Evolutionary conservation across 2,113 vertebrate genomes (phyloP), one percentile per base, ranked within the genome.

Genomic region (Porphyrio hochstetteri): DNA sequence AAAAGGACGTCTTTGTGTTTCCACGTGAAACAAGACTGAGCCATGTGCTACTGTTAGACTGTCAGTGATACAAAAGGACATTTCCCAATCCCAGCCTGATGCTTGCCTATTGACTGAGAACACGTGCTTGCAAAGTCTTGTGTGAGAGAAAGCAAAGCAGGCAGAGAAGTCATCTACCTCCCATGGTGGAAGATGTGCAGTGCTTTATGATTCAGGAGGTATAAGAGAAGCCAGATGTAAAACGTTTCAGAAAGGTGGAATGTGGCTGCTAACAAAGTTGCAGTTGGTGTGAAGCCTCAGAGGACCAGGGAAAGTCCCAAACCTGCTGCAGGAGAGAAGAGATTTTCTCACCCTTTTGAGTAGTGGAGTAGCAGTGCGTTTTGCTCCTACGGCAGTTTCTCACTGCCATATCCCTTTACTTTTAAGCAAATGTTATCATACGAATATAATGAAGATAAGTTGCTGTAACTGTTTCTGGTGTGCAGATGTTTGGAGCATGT

Each of bases 141-240:
- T n/a, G 18, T 48, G 40, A 72, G 67, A 46, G 50, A 36, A 56
- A 53, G 20, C 9, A 44, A 79, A 84, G 25, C 4, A 3, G 5
- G 24, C 61, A 27, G 35, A 59, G 53, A 33, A 75, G 42, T 4
- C 0, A 0, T 21, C 20, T 55, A 0, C 44, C 7, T 84, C 36
- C 68, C 36, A 33, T 74, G 52, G 19, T 59, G 46, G 20, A 46
- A 42, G 75, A 46, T 86, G 40, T 24, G 36, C 59, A 81, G 33
- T 5, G 11, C 31, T 52, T 78, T 7, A 6, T 36, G n/a, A 20
- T 1, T 16, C 23, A 74, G 36, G 59, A 74, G 52, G 8, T 50
- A 11, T n/a, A 6, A 80, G 77, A 74, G 70, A 33, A 86, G 52
- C 27, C 59, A 94, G 40, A 25, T 67, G 40, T 52, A 53, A 55